These are phyloP conservation scores for Beroe ovata DNA, from an alignment of 37 sponge, comb jelly and placozoan species.

Conservation along the genomic window DNA sequence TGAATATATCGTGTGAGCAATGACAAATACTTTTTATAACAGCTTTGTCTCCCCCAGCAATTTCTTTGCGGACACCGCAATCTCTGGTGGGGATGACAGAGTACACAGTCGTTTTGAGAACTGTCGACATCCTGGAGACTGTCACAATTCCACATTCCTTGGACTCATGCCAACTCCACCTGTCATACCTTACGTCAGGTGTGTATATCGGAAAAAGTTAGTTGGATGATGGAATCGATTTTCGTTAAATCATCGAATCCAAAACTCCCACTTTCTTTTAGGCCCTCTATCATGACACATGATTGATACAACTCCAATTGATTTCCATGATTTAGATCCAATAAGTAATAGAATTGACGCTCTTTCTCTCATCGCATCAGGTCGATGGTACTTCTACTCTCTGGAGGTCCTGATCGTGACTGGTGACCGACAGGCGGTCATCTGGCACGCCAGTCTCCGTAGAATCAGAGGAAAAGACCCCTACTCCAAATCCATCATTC, in stretches of 20 bases:
- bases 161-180: background rate
- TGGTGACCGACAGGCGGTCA: background rate
- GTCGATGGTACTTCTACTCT: constrained; percentile 19
- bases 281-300: too few relatives aligned
- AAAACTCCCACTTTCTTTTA: too few relatives aligned
- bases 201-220: too few relatives aligned
- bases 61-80: background rate
- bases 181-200: constrained; percentile 22
- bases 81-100: background rate
- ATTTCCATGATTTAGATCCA: background rate
- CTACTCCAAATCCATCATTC: background rate
- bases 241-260: too few relatives aligned
- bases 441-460: constrained; percentile 8
- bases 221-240: too few relatives aligned
- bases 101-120: background rate
- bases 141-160: background rate
- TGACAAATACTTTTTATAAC: too few relatives aligned
- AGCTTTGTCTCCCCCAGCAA: background rate
- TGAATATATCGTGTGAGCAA: too few relatives aligned
- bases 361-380: background rate
- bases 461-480: background rate
- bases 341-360: background rate
- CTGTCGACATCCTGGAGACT: constrained; percentile 22
- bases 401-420: constrained; percentile 39
- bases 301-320: background rate